A percentile compares a stretch with the other conserved stretches of the same genome.
Conservation (phyloP, 1,140 invertebrate genomes). For the Caenorhabditis tropicalis region DNA sequence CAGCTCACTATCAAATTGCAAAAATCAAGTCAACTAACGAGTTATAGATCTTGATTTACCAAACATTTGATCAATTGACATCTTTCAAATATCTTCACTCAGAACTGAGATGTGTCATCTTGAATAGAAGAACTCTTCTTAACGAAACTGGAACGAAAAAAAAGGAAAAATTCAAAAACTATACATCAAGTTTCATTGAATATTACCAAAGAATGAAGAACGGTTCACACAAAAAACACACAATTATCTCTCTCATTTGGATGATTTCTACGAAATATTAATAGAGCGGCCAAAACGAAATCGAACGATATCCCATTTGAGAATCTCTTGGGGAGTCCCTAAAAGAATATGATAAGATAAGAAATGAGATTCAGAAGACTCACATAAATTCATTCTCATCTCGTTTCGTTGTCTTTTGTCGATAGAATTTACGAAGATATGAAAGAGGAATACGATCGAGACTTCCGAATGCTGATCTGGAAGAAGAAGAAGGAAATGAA, state of each 20-base stretch:
- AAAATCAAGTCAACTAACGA: too few relatives aligned
- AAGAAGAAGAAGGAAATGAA: background rate
- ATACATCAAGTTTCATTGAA: constrained; percentile 1
- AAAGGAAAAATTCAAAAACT: too few relatives aligned
- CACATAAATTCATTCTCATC: background rate
- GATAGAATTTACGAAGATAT: constrained; percentile 18
- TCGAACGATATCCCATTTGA: background rate
- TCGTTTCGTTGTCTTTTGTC: constrained; percentile 19
- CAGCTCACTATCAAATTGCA: too few relatives aligned
- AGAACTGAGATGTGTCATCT: too few relatives aligned
- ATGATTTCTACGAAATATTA: background rate
- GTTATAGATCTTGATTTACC: too few relatives aligned
- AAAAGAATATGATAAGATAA: background rate
- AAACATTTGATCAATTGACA: too few relatives aligned
- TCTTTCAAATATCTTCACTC: too few relatives aligned
- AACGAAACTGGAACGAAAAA: too few relatives aligned
- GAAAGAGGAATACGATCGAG: constrained; percentile 18
- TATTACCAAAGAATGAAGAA: background rate
- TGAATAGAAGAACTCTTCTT: too few relatives aligned
- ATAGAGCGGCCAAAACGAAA: constrained; percentile 6
- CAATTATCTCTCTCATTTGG: background rate
- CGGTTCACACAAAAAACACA: background rate
- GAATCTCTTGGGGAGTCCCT: background rate
- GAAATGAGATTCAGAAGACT: background rate
- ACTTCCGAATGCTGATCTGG: constrained; percentile 32